Evolutionary conservation across 2,888 invertebrate genomes (phyloP).

Genomic region (Pyrocoelia pectoralis): DNA sequence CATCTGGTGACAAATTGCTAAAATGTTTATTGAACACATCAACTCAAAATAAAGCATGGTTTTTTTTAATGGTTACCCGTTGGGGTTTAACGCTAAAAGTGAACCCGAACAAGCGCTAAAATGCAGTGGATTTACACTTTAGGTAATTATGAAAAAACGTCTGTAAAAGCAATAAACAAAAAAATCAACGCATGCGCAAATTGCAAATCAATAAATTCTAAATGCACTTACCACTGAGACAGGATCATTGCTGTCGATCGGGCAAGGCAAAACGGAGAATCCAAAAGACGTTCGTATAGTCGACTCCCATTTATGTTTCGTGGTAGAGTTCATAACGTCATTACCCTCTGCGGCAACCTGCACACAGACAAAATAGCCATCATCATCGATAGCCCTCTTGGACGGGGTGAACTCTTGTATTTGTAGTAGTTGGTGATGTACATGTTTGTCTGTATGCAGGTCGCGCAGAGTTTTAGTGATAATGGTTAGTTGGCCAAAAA

Average conservation of each 20-base stretch:
- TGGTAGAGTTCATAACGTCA: constrained; percentile 15
- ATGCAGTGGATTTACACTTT: too few relatives aligned
- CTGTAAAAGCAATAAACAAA: too few relatives aligned
- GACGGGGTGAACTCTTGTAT: constrained; percentile 41
- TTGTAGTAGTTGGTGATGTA: constrained; percentile 57
- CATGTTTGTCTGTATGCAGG: constrained; percentile 62
- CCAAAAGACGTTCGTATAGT: background rate
- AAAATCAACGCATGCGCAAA: background rate
- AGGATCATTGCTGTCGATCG: constrained; percentile 7
- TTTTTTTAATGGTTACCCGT: too few relatives aligned
- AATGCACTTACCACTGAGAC: constrained; percentile 18
- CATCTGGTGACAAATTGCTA: too few relatives aligned
- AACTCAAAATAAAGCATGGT: too few relatives aligned
- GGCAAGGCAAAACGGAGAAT: constrained; percentile 16
- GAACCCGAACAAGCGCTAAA: too few relatives aligned
- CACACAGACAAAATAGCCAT: constrained; percentile 69
- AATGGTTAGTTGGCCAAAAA: constrained; percentile 29
- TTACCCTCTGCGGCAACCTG: constrained; percentile 62
- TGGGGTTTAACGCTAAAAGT: too few relatives aligned
- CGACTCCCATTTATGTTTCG: constrained; percentile 6
- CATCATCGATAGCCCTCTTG: constrained; percentile 50
- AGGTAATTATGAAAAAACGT: too few relatives aligned
- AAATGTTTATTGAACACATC: too few relatives aligned
- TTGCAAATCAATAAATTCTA: background rate
- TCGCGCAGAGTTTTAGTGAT: constrained; percentile 47